These are phyloP conservation scores for Aradus depressus DNA, from an alignment of 2,888 invertebrate genomes.

Conservation along the genomic window DNA sequence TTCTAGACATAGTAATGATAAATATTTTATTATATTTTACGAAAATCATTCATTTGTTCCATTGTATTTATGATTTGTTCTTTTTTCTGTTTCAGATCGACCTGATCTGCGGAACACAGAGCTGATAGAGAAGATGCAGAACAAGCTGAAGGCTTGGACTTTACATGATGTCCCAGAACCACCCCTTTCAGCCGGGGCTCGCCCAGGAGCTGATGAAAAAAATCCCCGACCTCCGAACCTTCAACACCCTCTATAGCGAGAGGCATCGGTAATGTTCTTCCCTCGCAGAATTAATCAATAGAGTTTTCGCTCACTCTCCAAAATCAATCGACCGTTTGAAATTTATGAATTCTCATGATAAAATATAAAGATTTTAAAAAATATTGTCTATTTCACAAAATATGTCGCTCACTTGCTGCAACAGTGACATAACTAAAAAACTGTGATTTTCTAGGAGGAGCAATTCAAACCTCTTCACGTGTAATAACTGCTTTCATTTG, in stretches of 20 bases:
- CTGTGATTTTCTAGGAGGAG: too few species aligned
- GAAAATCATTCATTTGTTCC: not conserved
- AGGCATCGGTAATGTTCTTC: too few species aligned
- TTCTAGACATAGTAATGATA: not conserved
- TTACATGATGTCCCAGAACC: slow-evolving; percentile 75
- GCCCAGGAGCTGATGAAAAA: slow-evolving; percentile 81
- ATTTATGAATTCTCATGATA: too few species aligned
- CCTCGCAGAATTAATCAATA: too few species aligned
- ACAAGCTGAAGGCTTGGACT: slow-evolving; percentile 75
- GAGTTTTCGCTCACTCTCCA: too few species aligned
- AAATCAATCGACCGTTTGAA: too few species aligned
- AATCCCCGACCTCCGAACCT: slow-evolving; percentile 85
- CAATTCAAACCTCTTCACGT: too few species aligned
- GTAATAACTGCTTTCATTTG: too few species aligned
- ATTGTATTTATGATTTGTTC: slow-evolving; percentile 7
- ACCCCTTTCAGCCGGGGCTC: slow-evolving; percentile 71
- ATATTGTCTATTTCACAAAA: too few species aligned
- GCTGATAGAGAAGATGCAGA: slow-evolving; percentile 86
- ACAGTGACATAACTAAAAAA: too few species aligned
- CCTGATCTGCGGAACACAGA: slow-evolving; percentile 88
- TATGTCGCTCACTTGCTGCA: too few species aligned
- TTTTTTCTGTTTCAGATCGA: slow-evolving; percentile 48
- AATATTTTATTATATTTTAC: not conserved
- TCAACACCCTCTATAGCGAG: slow-evolving; percentile 93
- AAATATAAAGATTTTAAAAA: too few species aligned